A percentile compares a stretch with the other conserved stretches of the same genome.
Evolutionary conservation across 2,113 vertebrate genomes (phyloP).

Genomic region (Parotia lawesii): DNA sequence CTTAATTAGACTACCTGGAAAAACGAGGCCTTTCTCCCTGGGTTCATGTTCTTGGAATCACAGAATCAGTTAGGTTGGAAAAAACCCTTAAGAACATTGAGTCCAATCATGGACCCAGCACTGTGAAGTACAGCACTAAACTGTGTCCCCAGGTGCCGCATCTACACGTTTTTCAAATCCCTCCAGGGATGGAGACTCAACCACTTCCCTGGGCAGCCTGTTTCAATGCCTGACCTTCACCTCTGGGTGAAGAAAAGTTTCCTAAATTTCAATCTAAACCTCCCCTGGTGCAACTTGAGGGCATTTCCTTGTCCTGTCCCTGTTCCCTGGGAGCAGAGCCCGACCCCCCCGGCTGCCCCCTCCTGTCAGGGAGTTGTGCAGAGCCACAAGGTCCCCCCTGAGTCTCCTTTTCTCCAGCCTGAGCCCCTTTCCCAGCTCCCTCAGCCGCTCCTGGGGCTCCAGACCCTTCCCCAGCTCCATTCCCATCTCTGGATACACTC

Average conservation of each 20-base stretch:
- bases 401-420: neutral
- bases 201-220: neutral
- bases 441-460: rapidly evolving
- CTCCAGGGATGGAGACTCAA: neutral
- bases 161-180: neutral
- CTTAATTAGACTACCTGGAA: neutral
- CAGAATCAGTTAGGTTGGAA: neutral
- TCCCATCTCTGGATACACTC: neutral
- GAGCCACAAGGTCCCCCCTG: neutral
- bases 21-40: neutral
- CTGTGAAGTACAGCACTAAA: neutral
- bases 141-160: rapidly evolving
- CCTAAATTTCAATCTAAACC: neutral
- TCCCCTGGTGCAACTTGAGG: rapidly evolving
- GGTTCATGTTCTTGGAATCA: neutral
- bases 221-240: neutral
- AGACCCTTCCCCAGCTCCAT: rapidly evolving
- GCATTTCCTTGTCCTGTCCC: neutral
- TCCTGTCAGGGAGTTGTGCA: neutral
- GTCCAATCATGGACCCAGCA: rapidly evolving
- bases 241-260: neutral
- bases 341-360: neutral
- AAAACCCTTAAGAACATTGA: neutral
- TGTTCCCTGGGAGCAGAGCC: neutral
- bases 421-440: neutral